A percentile compares a stretch with the other conserved stretches of the same genome.
phyloP scores from a whole-genome alignment of 1,140 invertebrate genomes.

The Panulirus ornatus region DNA sequence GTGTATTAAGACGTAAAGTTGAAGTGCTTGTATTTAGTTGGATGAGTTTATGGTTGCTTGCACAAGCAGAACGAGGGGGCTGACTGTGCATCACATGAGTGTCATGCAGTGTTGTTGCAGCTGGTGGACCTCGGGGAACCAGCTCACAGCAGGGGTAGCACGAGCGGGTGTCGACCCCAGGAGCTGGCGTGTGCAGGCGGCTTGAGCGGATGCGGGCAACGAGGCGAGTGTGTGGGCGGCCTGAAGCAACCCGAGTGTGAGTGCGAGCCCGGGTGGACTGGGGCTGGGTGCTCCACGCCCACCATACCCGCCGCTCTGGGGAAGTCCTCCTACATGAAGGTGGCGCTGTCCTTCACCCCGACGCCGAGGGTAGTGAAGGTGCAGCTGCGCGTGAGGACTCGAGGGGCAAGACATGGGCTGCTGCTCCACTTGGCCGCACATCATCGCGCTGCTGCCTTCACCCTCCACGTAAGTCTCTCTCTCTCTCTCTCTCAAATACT shows the following conservation, averaged over 20 bases:
- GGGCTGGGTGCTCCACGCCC: not conserved
- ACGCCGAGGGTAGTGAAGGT: slow-evolving; percentile 7
- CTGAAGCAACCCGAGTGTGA: slow-evolving; percentile 32
- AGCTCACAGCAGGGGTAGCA: slow-evolving; percentile 28
- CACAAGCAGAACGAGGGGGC: no score
- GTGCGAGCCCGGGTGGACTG: slow-evolving; percentile 52
- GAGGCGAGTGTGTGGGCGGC: slow-evolving; percentile 46
- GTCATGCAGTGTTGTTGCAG: not conserved
- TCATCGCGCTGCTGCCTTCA: slow-evolving; percentile 20
- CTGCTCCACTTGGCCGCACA: slow-evolving; percentile 27
- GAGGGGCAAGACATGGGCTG: not conserved
- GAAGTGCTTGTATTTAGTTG: no score
- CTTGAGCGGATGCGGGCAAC: slow-evolving; percentile 15
- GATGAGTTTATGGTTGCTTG: no score
- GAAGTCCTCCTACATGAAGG: slow-evolving; percentile 29
- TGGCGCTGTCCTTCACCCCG: slow-evolving; percentile 50
- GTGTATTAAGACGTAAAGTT: no score
- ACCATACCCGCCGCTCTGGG: slow-evolving; percentile 26
- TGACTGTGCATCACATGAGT: not conserved
- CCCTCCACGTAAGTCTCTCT: slow-evolving; percentile 5
- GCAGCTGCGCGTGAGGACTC: slow-evolving; percentile 34
- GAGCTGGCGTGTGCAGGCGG: slow-evolving; percentile 28
- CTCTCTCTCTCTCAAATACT: no score
- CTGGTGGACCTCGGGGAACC: slow-evolving; percentile 53
- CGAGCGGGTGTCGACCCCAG: slow-evolving; percentile 30